Evolutionary conservation across 2,888 invertebrate genomes (phyloP), one percentile per base, ranked within the genome.

Genomic region (Priapulus caudatus): DNA sequence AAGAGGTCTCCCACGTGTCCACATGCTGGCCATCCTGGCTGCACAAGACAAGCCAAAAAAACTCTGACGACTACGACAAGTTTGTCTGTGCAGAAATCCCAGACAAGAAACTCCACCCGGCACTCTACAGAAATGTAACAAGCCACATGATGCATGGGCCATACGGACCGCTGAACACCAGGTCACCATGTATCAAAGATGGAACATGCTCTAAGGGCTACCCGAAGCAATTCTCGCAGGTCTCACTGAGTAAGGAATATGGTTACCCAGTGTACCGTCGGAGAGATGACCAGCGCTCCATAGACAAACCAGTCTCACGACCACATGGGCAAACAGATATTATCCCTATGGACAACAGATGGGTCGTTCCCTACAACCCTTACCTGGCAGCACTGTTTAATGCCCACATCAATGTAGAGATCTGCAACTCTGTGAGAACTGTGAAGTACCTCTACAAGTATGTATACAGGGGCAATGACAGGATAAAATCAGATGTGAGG

Each of bases 331-430:
- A 4, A n/a, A n/a, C n/a, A n/a, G n/a, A n/a, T n/a, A 48, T 52
- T 44, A 44, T 33, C 18, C 5, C 58, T 49, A 49, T 65, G 46
- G 65, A 67, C 54, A 71, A 70, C 56, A 47, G 61, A 21, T 65
- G 60, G 59, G 63, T 70, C 3, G 69, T 71, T 5, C 70, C 71
- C 0, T 69, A 69, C 56, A 68, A 66, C 54, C 64, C 65, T 2
- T 62, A 56, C 50, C 52, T 72, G 19, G 52, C 53, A 3, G 47
- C 56, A 46, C 65, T 61, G 50, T 71, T 60, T 58, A 60, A 68
- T 51, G 57, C 58, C 16, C 71, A 72, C 54, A 67, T 72, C 43
- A 72, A 72, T 59, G 64, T 70, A 1, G 69, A 72, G 60, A 46
- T 59, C 20, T 61, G 61, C 51, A 33, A 52, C 3, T 52, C 59